Conservation (phyloP, 2,888 invertebrate species). For the Troides aeacus region DNA sequence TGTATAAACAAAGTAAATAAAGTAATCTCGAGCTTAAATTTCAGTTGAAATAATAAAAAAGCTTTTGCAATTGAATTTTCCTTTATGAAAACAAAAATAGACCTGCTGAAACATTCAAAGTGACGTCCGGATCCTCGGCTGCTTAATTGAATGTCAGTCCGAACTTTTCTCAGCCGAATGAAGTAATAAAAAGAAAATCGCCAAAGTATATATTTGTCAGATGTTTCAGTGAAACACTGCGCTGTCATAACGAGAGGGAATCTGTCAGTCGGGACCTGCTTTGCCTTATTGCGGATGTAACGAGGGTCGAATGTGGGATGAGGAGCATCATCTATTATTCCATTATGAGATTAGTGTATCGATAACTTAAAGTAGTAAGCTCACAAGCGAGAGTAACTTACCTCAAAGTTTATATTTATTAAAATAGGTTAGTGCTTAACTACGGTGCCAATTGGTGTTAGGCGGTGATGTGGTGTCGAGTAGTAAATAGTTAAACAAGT, state of each 20-base stretch:
- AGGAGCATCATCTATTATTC: constrained; percentile 18
- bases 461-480: too few species aligned
- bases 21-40: too few species aligned
- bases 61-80: too few species aligned
- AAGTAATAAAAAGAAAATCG: constrained; percentile 5
- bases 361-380: background rate
- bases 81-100: too few species aligned
- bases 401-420: too few species aligned
- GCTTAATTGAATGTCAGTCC: background rate
- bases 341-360: background rate
- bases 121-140: background rate
- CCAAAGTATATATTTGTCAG: constrained; percentile 16
- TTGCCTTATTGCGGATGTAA: constrained; percentile 17
- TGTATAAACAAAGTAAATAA: too few species aligned
- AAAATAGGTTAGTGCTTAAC: too few species aligned
- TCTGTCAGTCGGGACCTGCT: constrained; percentile 17
- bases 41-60: too few species aligned
- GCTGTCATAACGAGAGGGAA: constrained; percentile 10
- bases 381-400: too few species aligned
- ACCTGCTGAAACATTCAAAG: too few species aligned
- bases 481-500: too few species aligned
- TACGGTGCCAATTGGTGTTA: too few species aligned
- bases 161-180: background rate
- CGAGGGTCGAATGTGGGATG: constrained; percentile 18
- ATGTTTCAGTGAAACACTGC: constrained; percentile 11